Evolutionary conservation across 2,888 invertebrate species (phyloP).

Genomic region (Trichopoda pennipes): DNA sequence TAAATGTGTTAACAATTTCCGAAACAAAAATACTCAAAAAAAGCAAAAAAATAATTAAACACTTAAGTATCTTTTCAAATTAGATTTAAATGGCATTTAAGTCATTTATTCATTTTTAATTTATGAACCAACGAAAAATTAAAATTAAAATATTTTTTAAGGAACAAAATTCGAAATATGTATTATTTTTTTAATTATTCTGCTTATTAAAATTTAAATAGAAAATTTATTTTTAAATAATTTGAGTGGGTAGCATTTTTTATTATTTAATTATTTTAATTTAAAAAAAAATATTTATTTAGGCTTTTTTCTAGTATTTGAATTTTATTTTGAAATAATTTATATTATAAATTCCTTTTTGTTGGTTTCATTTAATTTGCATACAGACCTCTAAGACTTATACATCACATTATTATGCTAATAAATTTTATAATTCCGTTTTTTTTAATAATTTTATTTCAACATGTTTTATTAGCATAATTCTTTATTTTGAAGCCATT

Average conservation of each 20-base stretch:
- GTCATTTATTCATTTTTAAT: slow-evolving; percentile 35
- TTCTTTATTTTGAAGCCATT: slow-evolving; percentile 1
- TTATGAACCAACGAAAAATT: slow-evolving; percentile 21
- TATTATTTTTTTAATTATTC: slow-evolving; percentile 16
- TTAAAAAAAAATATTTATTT: slow-evolving; percentile 38
- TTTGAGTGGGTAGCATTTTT: slow-evolving; percentile 61
- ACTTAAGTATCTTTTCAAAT: slow-evolving; percentile 40
- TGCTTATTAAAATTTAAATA: slow-evolving; percentile 49
- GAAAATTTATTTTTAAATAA: slow-evolving; percentile 53
- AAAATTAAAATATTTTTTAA: background rate
- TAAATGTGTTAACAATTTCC: slow-evolving; percentile 47
- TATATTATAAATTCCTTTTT: slow-evolving; percentile 9
- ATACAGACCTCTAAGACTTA: slow-evolving; percentile 25
- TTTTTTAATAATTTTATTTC: slow-evolving; percentile 45
- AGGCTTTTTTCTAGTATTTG: background rate
- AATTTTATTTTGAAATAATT: slow-evolving; percentile 42
- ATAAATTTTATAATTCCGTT: slow-evolving; percentile 15
- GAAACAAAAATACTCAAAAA: background rate
- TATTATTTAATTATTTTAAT: slow-evolving; percentile 6
- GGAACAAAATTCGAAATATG: background rate
- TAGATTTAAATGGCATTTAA: slow-evolving; percentile 39
- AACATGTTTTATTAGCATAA: slow-evolving; percentile 25
- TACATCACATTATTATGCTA: slow-evolving; percentile 46
- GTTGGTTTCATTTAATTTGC: slow-evolving; percentile 31
- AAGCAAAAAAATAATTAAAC: slow-evolving; percentile 14